These are phyloP conservation scores for Lagopus muta DNA, from an alignment of 2,113 vertebrate genomes.

Conservation along the genomic window DNA sequence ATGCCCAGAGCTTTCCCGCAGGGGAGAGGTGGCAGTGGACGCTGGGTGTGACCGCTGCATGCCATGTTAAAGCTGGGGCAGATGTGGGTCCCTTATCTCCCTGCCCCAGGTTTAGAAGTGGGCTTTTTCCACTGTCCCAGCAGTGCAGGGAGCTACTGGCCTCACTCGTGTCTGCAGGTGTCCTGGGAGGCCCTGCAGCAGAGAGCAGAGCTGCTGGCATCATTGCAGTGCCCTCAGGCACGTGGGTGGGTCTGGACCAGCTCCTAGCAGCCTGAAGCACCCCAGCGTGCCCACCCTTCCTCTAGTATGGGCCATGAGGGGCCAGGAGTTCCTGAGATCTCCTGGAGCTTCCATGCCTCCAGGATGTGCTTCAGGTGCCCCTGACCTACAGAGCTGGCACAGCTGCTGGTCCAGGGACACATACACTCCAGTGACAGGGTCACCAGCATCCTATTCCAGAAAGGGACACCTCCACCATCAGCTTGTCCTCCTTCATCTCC, in stretches of 20 bases:
- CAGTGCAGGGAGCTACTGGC: background rate
- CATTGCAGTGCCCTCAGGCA: background rate
- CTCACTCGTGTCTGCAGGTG: background rate
- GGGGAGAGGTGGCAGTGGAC: background rate
- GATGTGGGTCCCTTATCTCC: background rate
- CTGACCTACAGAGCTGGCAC: background rate
- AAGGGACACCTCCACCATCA: background rate
- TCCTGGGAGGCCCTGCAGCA: background rate
- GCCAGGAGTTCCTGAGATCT: background rate
- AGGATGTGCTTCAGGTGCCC: background rate
- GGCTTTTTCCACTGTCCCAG: background rate
- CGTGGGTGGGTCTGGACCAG: background rate
- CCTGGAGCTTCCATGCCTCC: background rate
- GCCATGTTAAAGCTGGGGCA: background rate
- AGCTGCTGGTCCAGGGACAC: background rate
- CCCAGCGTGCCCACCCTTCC: background rate
- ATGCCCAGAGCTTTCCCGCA: background rate
- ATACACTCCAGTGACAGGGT: background rate
- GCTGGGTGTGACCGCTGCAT: background rate
- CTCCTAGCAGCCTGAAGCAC: background rate
- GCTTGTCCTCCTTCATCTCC: background rate
- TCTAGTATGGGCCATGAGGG: background rate
- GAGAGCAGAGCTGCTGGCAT: background rate
- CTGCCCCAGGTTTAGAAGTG: background rate
- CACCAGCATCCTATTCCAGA: background rate